Evolutionary conservation across 2,113 vertebrate species (phyloP).

Genomic region (Paramormyrops kingsleyae): DNA sequence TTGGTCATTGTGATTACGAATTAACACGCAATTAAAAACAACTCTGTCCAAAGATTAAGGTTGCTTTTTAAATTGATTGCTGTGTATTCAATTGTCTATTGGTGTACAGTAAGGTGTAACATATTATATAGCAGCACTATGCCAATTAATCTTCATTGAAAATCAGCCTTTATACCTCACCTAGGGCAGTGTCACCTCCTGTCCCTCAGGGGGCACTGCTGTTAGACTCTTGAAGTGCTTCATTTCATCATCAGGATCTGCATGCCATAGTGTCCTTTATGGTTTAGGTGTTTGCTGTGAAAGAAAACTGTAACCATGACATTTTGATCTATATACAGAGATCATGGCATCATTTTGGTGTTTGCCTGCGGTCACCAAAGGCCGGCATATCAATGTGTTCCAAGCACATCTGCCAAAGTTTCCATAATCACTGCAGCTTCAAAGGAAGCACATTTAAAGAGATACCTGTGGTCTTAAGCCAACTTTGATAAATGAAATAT

Average conservation of each 20-base stretch:
- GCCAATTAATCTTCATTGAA: background rate
- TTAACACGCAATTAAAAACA: background rate
- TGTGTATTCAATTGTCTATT: background rate
- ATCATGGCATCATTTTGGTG: background rate
- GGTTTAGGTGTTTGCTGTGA: background rate
- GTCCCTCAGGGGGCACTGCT: background rate
- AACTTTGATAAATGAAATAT: background rate
- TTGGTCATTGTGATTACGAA: background rate
- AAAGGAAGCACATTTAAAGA: background rate
- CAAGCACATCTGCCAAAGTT: background rate
- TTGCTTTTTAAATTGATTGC: background rate
- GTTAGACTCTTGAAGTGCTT: background rate
- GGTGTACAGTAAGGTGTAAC: background rate
- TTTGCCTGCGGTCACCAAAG: background rate
- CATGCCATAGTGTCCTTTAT: background rate
- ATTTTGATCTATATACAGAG: background rate
- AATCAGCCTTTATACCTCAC: background rate
- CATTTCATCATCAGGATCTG: background rate
- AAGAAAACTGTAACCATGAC: background rate
- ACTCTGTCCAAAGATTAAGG: background rate
- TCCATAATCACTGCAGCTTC: background rate
- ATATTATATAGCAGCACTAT: background rate
- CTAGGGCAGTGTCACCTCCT: background rate
- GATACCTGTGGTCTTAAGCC: background rate
- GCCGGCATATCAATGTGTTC: background rate